These are phyloP conservation scores for Hirundichthys speculiger DNA, from an alignment of 2,113 vertebrate genomes.

Conservation along the genomic window DNA sequence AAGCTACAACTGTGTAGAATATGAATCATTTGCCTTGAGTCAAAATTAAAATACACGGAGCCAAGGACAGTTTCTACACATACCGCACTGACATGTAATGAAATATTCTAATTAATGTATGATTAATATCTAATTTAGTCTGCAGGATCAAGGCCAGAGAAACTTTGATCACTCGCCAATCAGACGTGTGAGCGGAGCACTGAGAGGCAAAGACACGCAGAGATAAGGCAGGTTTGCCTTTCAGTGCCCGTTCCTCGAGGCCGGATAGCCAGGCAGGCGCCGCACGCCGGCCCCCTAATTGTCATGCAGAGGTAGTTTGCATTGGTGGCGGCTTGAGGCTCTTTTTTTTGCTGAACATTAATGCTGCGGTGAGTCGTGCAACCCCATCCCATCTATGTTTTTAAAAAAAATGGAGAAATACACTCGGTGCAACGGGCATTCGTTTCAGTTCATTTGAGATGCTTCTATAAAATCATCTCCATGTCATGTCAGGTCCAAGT, in stretches of 20 bases:
- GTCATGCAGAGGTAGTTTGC: conserved; percentile 64
- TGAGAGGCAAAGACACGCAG: conserved; percentile 16
- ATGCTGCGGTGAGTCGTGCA: conserved; percentile 31
- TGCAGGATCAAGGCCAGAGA: conserved; percentile 2
- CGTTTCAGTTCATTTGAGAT: conserved; percentile 6
- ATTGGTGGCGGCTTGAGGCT: conserved; percentile 37
- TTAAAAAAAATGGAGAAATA: conserved; percentile 30
- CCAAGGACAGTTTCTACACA: conserved; percentile 50
- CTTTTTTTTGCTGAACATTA: conserved; percentile 41
- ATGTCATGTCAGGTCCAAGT: too few relatives aligned
- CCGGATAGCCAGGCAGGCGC: conserved; percentile 32
- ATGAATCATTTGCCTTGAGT: conserved; percentile 51
- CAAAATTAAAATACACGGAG: conserved; percentile 33
- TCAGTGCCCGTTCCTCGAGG: conserved; percentile 33
- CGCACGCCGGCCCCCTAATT: conserved; percentile 55
- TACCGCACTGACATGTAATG: conserved; percentile 23
- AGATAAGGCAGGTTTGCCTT: conserved; percentile 14
- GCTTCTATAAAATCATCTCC: too few relatives aligned
- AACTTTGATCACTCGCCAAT: conserved; percentile 10
- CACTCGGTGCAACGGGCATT: neutral
- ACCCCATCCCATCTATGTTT: conserved; percentile 21
- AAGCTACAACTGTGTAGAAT: conserved; percentile 48
- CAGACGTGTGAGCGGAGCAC: conserved; percentile 15
- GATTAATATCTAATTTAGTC: conserved; percentile 19
- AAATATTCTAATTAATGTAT: conserved; percentile 12